Evolutionary conservation across 1,140 invertebrate genomes (phyloP), one percentile per base, ranked within the genome.

Genomic region (Zeugodacus cucurbitae): DNA sequence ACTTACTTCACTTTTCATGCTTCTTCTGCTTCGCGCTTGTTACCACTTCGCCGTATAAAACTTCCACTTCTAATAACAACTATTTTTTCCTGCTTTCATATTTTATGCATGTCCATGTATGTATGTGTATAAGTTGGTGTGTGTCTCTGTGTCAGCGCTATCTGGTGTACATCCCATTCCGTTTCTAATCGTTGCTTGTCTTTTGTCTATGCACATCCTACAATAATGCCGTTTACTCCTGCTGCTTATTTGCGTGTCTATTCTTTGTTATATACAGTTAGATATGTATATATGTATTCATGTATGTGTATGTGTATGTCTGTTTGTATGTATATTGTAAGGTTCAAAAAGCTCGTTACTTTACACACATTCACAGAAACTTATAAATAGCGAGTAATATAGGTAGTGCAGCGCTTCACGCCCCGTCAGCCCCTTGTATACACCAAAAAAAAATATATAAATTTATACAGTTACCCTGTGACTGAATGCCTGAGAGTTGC

Each of bases 401-500:
- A 17, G 8, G 11, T 67, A 17, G 62, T 0, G 22, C 74, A 48
- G 41, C 37, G 26, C 10, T 5, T n/a, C n/a, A 6, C 44, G n/a
- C 22, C n/a, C 74, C n/a, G 3, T 29, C 17, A 3, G 7, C 7
- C 64, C 22, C 32, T 17, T 44, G 37, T 22, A 8, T 44, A 78
- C 37, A 78, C 44, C 41, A 11, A 32, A 11, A 14, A 78, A 11
- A 32, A 11, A 14, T 14, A 32, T 20, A 1, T 20, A 74, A 44
- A 74, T 74, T 82, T 82, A 78, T 78, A 78, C 37, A 78, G 20
- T 37, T 14, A 78, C 70, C 10, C 11, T 17, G 14, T n/a, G 17
- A 78, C 70, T 78, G 70, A 78, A 14, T 82, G 14, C n/a, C 74
- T 29, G 74, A 82, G 74, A 82, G 74, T 82, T 82, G 74, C 74